phyloP scores from a whole-genome alignment of 2,113 vertebrate genomes.

The Catharus minimus region DNA sequence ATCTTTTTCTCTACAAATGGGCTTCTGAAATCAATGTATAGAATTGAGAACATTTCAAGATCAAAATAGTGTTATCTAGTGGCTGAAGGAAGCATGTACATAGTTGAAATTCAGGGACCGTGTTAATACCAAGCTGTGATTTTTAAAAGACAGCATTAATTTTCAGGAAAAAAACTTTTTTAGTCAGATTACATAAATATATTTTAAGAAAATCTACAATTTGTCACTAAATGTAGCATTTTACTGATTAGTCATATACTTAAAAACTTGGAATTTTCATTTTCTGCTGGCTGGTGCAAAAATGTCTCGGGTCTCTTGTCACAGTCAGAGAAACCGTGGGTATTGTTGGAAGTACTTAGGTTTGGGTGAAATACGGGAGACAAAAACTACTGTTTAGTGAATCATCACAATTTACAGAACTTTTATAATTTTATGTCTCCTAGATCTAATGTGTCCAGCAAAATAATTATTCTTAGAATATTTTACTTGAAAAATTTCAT shows the following conservation, averaged over 20 bases:
- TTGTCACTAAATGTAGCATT: neutral
- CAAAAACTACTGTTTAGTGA: neutral
- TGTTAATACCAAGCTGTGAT: neutral
- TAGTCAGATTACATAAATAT: neutral
- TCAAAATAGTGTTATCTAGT: neutral
- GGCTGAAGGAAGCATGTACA: neutral
- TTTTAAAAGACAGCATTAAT: neutral
- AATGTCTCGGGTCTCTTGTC: neutral
- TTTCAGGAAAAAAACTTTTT: neutral
- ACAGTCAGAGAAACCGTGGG: neutral
- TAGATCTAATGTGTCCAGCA: neutral
- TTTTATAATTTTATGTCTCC: neutral
- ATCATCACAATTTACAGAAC: neutral
- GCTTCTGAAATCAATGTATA: neutral
- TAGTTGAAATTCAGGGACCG: neutral
- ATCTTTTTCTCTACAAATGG: neutral
- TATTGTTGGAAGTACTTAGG: neutral
- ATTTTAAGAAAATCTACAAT: neutral
- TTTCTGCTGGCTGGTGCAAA: neutral
- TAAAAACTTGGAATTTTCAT: neutral
- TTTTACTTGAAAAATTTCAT: neutral
- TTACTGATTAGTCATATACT: neutral
- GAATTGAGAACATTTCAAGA: neutral
- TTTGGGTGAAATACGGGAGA: neutral
- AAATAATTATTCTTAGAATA: neutral